A percentile compares a stretch with the other conserved stretches of the same genome.
Evolutionary conservation across 2,797 vertebrate species (phyloP).

Genomic region (Zenarchopterus dispar): DNA sequence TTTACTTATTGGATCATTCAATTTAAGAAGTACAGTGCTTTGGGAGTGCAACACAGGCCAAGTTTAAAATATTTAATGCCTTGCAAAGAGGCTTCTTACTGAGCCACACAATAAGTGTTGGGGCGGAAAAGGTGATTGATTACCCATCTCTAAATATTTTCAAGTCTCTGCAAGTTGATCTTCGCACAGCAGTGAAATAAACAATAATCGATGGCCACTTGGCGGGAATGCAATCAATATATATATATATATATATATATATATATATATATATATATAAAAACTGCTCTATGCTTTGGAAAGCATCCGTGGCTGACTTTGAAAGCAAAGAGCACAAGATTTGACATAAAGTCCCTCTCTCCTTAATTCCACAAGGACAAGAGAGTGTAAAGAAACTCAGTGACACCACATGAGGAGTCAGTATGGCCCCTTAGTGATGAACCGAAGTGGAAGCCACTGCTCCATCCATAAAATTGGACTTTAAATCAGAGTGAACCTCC

Average conservation of each 20-base stretch:
- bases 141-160: conserved; percentile 28
- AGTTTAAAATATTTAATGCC: background rate
- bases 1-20: background rate
- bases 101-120: conserved; percentile 6
- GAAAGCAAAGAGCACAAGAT: conserved; percentile 23
- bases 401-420: conserved; percentile 32
- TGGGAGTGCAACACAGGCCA: no score
- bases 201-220: conserved; percentile 23
- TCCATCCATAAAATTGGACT: conserved; percentile 69
- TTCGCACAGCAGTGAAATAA: conserved; percentile 31
- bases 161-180: conserved; percentile 20
- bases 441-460: conserved; percentile 49
- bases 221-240: conserved; percentile 29
- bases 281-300: background rate
- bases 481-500: conserved; percentile 70
- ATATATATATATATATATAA: no score
- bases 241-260: no score
- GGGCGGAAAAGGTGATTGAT: conserved; percentile 20
- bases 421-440: conserved; percentile 45
- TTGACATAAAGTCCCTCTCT: conserved; percentile 6
- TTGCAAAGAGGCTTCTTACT: conserved; percentile 10
- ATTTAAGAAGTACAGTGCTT: conserved; percentile 3
- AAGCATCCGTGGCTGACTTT: conserved; percentile 3
- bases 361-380: conserved; percentile 18
- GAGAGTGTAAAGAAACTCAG: conserved; percentile 32